phyloP scores from a whole-genome alignment of 2,797 vertebrate genomes.

The Gallirallus australis region DNA sequence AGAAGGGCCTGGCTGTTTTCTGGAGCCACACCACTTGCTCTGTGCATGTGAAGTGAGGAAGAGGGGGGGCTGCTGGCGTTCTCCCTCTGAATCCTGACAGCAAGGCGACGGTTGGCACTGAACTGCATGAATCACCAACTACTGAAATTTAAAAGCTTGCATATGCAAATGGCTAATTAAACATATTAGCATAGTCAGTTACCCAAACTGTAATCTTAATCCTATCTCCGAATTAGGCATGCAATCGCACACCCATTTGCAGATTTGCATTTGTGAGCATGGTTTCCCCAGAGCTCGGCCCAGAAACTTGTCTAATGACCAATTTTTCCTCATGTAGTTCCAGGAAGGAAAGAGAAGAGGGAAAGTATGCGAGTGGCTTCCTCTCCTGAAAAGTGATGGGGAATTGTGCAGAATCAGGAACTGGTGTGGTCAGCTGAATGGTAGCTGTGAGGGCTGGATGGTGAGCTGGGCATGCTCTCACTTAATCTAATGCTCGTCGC shows the following conservation, averaged over 20 bases:
- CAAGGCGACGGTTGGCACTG: not conserved
- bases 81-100: not conserved
- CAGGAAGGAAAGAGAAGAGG: not conserved
- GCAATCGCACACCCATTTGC: conserved; percentile 32
- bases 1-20: not conserved
- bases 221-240: not conserved
- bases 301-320: not conserved
- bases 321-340: not conserved
- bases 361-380: not conserved
- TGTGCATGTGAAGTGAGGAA: not conserved
- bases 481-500: conserved; percentile 17
- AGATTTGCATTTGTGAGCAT: not conserved
- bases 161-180: conserved; percentile 60
- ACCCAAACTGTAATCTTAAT: conserved; percentile 32
- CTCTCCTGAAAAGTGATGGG: not conserved
- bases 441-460: not conserved
- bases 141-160: not conserved
- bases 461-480: not conserved
- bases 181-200: conserved; percentile 48
- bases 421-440: not conserved
- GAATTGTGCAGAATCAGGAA: not conserved
- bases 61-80: not conserved
- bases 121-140: not conserved
- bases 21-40: not conserved
- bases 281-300: not conserved